Evolutionary conservation across 2,888 invertebrate species (phyloP), one percentile per base, ranked within the genome.

Genomic region (Alcis repandata): DNA sequence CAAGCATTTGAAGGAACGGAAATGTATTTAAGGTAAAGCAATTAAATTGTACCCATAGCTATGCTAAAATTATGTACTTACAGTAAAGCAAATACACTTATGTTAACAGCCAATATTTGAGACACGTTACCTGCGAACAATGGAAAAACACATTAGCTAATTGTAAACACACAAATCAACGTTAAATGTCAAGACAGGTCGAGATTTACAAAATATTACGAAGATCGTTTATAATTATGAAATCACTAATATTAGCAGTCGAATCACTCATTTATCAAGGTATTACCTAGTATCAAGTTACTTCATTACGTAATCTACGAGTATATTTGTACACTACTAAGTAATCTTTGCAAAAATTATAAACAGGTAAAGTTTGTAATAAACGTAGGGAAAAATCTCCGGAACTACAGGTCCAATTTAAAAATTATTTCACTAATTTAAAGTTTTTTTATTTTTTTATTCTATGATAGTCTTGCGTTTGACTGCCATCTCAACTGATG

Each of bases 71-170:
- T 15, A n/a, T 17, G 32, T 38, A 52, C 51, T 52, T 36, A 36
- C 51, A 33, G 2, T 10, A 9, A 49, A 49, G 48, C 17, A 17
- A 32, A 46, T 2, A 48, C 9, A 13, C 32, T 32, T 48, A 15
- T 0, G 10, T 17, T 32, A 32, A 49, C 48, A 49, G 48, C 48
- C 32, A 49, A 49, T 20, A 52, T 52, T 52, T 38, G 36, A 36
- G 20, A 52, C 13, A 33, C 13, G 36, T 59, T 59, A 59, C 59
- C 59, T 59, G 59, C 15, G 33, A 51, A 59, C 51, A 49, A 59
- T 19, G 19, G 38, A 59, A 27, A 57, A 58, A 48, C 4, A 22
- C 17, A 36, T 38, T 43, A 59, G 13, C 32, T 32, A 17, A 15
- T 20, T 11, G 36, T 36, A 36, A 36, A 20, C 19, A 32, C 9